Conservation (phyloP, 1,140 invertebrate species). For the Penaeus vannamei region DNA sequence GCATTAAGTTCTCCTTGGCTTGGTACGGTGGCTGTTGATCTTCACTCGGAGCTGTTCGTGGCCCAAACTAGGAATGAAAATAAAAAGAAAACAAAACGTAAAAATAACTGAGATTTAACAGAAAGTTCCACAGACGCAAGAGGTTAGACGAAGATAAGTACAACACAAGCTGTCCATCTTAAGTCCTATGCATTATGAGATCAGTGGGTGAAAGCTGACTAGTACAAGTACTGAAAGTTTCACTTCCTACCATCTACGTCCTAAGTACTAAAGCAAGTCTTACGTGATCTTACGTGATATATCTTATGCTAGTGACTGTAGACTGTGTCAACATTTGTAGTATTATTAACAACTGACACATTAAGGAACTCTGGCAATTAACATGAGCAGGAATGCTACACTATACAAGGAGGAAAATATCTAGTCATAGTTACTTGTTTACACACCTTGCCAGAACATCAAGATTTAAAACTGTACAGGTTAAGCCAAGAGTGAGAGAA, state of each 20-base stretch:
- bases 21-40: slow-evolving; percentile 25
- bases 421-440: slow-evolving; percentile 57
- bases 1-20: slow-evolving; percentile 29
- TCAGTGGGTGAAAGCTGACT: slow-evolving; percentile 63
- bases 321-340: slow-evolving; percentile 36
- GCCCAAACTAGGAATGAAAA: slow-evolving; percentile 58
- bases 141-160: slow-evolving; percentile 27
- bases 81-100: slow-evolving; percentile 42
- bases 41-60: slow-evolving; percentile 50
- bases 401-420: slow-evolving; percentile 45
- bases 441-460: slow-evolving; percentile 53
- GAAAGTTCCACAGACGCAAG: neutral
- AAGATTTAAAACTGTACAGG: slow-evolving; percentile 53
- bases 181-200: slow-evolving; percentile 53
- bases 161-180: slow-evolving; percentile 53
- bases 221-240: slow-evolving; percentile 41
- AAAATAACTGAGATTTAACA: neutral
- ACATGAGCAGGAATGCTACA: slow-evolving; percentile 44
- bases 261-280: slow-evolving; percentile 45
- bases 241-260: slow-evolving; percentile 38
- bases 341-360: slow-evolving; percentile 58
- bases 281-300: slow-evolving; percentile 42
- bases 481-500: slow-evolving; percentile 33
- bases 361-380: slow-evolving; percentile 55
- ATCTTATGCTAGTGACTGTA: slow-evolving; percentile 47